phyloP scores from a whole-genome alignment of 1,140 invertebrate species.

The Neodiprion fabricii region DNA sequence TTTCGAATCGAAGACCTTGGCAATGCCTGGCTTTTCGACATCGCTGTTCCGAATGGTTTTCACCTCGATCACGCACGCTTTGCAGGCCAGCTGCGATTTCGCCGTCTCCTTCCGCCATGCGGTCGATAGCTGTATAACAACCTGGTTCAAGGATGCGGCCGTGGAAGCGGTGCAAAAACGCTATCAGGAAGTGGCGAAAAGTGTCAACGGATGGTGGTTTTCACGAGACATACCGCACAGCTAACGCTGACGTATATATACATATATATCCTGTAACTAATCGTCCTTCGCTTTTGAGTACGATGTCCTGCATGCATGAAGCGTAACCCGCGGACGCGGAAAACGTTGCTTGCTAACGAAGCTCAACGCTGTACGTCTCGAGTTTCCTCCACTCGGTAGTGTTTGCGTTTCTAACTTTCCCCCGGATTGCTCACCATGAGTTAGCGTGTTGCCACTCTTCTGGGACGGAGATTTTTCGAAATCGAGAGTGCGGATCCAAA shows the following conservation, averaged over 20 bases:
- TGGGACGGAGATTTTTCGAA: neutral
- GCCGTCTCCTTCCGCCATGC: too few species aligned
- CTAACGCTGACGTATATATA: too few species aligned
- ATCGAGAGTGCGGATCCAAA: neutral
- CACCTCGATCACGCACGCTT: neutral
- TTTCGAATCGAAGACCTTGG: neutral
- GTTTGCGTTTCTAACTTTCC: constrained; percentile 1
- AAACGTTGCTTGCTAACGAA: neutral
- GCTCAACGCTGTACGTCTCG: neutral
- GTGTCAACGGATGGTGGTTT: too few species aligned
- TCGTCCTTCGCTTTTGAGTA: too few species aligned
- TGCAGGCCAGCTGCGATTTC: too few species aligned
- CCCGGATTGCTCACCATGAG: neutral
- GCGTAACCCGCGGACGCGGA: neutral
- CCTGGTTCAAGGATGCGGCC: too few species aligned
- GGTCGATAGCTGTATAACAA: too few species aligned
- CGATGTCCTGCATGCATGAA: too few species aligned
- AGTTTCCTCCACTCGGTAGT: neutral
- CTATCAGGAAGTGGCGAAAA: too few species aligned
- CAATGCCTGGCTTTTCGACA: neutral
- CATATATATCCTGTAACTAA: too few species aligned
- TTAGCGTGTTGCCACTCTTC: neutral
- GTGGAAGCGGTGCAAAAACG: too few species aligned
- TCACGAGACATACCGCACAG: too few species aligned
- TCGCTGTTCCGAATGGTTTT: neutral